Base-by-base conservation (phyloP, 2,888 invertebrate genomes). In the Callyntrura sp. region DNA sequence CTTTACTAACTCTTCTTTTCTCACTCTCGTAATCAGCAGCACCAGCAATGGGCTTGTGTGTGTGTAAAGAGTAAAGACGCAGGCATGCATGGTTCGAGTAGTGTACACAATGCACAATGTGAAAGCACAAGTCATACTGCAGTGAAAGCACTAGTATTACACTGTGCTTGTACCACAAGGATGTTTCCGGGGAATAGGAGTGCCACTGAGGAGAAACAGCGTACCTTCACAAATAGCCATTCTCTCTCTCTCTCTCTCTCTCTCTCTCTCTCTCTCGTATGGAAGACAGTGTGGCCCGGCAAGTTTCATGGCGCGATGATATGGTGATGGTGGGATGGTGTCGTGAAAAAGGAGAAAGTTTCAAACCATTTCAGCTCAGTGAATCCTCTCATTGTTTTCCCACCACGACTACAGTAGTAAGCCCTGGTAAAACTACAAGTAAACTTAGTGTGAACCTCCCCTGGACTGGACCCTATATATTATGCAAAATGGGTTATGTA, bases 171-270 rank as follows among this genome's bases (percentile, higher is more conserved):
- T 51, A 9, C 48, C 23, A 20, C 45, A 17, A n/a, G 76, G 76
- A 76, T 76, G 51, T 51, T 51, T 76, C 76, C 48, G 76, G 48
- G 48, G 76, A 23, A 76, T 45, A 76, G 76, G 76, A 76, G 76
- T 76, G 76, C 45, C 73, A 6, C n/a, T n/a, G 45, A 45, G n/a
- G 1, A 68, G 17, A 23, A 28, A 68, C 28, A 14, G 35, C 11
- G n/a, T 68, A 62, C 68, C 43, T 73, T 45, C n/a, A 73, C 73
- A 73, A 43, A 73, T 73, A 73, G 20, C 76, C 76, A 25, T 76
- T 76, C n/a, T n/a, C n/a, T n/a, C n/a, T n/a, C n/a, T n/a, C n/a
- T n/a, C n/a, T n/a, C n/a, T n/a, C n/a, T n/a, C n/a, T n/a, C n/a
- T n/a, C n/a, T 48, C 51, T 11, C 25, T 76, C 12, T 51, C 25